Evolutionary conservation across 2,797 vertebrate species (phyloP), one percentile per base, ranked within the genome.

Genomic region (Sebastes cheni): DNA sequence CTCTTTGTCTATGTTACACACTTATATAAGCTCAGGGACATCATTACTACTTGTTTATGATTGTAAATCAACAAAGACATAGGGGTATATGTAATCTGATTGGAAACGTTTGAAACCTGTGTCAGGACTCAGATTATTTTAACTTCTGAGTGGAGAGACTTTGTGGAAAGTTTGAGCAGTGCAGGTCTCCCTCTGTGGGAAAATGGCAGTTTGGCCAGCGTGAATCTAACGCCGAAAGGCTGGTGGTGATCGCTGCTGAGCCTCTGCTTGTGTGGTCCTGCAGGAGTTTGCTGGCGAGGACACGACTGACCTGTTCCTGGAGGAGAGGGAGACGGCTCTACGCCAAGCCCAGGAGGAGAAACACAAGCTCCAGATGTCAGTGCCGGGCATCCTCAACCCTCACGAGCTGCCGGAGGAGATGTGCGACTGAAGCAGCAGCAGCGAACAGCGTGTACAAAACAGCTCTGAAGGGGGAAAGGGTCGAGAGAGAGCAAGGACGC

Each of bases 351-450:
- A 99, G 89, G 98, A 99, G 92, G 98, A 99, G 92, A 99, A 99
- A 91, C 98, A 99, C 96, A 99, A 98, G 96, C 95, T 99, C 84
- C 98, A 99, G 94, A 97, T 99, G 97, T 99, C 98, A 16, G 98
- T 99, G 83, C 98, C 98, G 59, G 98, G 98, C 86, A 99, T 99
- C 92, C 96, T 99, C 83, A 99, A 99, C 96, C 98, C 98, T 93
- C 98, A 99, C 72, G 98, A 99, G 94, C 97, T 99, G 94, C 98
- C 98, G 0, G 98, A 99, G 96, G 98, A 99, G 95, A 99, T 99
- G 98, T 99, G 97, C 71, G 98, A 99, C 95, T 99, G 96, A 92
- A 96, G 94, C 88, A 72, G 20, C 50, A 12, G 23, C 55, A 3
- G 34, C n/a, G 61, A 36, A 22, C 79, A 36, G 86, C 81, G n/a